Conservation (phyloP, 1,140 invertebrate species). For the Cecropterus lyciades region DNA sequence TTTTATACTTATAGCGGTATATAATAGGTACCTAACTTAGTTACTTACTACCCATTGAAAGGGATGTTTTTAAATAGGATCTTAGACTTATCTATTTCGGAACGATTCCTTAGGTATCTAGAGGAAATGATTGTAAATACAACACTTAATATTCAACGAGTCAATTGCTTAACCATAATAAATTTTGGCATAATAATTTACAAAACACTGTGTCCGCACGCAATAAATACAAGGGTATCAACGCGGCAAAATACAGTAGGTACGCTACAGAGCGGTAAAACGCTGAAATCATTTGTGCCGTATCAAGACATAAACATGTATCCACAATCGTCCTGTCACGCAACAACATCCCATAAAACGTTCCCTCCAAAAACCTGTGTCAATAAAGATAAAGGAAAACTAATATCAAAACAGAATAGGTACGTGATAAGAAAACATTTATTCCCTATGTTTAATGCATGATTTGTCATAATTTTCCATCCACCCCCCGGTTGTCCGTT, state of each 20-base stretch:
- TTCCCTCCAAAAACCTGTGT: constrained; percentile 77
- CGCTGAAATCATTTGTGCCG: constrained; percentile 17
- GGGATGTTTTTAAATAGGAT: too few species aligned
- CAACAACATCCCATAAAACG: constrained; percentile 67
- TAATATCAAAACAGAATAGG: constrained; percentile 83
- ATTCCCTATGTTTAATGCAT: constrained; percentile 84
- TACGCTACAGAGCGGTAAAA: constrained; percentile 24
- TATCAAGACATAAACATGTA: constrained; percentile 39
- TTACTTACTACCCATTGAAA: too few species aligned
- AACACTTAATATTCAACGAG: too few species aligned
- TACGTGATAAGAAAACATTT: constrained; percentile 84
- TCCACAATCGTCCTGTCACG: constrained; percentile 52
- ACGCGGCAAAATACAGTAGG: not conserved
- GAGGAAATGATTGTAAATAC: too few species aligned
- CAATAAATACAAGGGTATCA: not conserved
- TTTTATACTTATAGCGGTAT: too few species aligned
- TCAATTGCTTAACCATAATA: not conserved
- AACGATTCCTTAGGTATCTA: too few species aligned
- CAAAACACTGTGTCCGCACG: not conserved
- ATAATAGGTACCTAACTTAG: too few species aligned
- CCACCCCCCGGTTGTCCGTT: constrained; percentile 69
- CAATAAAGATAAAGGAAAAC: constrained; percentile 84
- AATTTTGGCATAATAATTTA: not conserved
- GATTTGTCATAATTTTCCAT: constrained; percentile 82
- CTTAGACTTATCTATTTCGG: too few species aligned